These are phyloP conservation scores for Parnassius apollo DNA, from an alignment of 2,888 invertebrate species.

Conservation along the genomic window DNA sequence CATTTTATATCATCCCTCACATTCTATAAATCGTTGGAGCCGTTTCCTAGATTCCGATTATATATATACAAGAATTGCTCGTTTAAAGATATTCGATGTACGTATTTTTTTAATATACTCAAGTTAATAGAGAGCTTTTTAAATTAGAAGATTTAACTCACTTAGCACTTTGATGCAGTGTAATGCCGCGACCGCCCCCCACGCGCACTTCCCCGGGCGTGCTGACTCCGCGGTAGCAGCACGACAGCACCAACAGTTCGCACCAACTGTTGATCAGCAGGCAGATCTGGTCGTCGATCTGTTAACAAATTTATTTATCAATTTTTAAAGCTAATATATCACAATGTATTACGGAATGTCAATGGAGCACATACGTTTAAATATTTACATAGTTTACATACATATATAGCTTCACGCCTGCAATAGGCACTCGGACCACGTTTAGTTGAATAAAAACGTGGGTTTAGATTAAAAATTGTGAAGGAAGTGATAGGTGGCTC, in stretches of 20 bases:
- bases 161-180: constrained; percentile 80
- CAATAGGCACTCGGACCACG: too few species aligned
- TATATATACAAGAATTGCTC: too few species aligned
- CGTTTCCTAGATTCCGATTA: too few species aligned
- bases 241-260: constrained; percentile 93
- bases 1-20: too few species aligned
- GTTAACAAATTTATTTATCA: constrained; percentile 31
- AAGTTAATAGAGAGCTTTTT: too few species aligned
- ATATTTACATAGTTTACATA: neutral
- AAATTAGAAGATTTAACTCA: constrained; percentile 42
- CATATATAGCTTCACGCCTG: neutral
- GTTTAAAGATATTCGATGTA: too few species aligned
- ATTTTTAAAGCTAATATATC: constrained; percentile 1
- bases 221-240: constrained; percentile 95
- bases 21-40: too few species aligned
- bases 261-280: constrained; percentile 99
- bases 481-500: too few species aligned
- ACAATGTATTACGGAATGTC: neutral
- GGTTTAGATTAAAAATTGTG: too few species aligned
- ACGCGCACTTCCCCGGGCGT: constrained; percentile 94
- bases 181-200: constrained; percentile 71
- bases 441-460: too few species aligned
- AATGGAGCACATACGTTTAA: neutral
- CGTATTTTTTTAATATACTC: too few species aligned
- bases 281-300: constrained; percentile 99